Evolutionary conservation across 1,140 invertebrate species (phyloP).

Genomic region (Sycobia sp.): DNA sequence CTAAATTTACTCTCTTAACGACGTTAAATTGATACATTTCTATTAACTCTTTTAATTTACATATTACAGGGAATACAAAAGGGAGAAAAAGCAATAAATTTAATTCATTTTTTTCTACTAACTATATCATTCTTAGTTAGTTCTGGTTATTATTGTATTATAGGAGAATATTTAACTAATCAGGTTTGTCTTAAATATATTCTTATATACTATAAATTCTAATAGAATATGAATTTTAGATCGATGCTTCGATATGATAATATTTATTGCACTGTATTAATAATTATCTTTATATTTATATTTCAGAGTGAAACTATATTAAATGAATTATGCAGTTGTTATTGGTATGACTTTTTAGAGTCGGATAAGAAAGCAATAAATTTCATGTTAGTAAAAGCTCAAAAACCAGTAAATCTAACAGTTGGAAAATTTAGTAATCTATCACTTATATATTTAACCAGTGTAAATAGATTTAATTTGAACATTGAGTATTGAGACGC

Average conservation of each 20-base stretch:
- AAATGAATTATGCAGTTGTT: slow-evolving; percentile 4
- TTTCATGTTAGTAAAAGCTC: slow-evolving; percentile 23
- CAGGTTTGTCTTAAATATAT: background rate
- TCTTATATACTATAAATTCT: background rate
- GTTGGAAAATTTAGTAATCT: slow-evolving; percentile 27
- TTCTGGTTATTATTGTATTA: slow-evolving; percentile 3
- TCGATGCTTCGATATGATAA: background rate
- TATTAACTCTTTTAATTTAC: background rate
- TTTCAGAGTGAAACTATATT: slow-evolving; percentile 24
- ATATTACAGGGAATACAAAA: slow-evolving; percentile 14
- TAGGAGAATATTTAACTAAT: slow-evolving; percentile 22
- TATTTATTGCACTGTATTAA: background rate
- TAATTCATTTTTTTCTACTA: slow-evolving; percentile 5
- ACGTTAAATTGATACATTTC: too few species aligned
- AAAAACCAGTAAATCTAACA: slow-evolving; percentile 14
- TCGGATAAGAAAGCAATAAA: background rate
- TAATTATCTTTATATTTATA: background rate
- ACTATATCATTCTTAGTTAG: slow-evolving; percentile 14
- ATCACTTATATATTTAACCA: slow-evolving; percentile 23
- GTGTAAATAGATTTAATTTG: background rate
- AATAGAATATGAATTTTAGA: too few species aligned
- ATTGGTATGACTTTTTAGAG: slow-evolving; percentile 11
- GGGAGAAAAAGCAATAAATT: slow-evolving; percentile 4
- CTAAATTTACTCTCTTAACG: too few species aligned
- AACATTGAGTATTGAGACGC: background rate